Base-by-base conservation (phyloP, 2,113 vertebrate species). In the Lampris megalopsis region DNA sequence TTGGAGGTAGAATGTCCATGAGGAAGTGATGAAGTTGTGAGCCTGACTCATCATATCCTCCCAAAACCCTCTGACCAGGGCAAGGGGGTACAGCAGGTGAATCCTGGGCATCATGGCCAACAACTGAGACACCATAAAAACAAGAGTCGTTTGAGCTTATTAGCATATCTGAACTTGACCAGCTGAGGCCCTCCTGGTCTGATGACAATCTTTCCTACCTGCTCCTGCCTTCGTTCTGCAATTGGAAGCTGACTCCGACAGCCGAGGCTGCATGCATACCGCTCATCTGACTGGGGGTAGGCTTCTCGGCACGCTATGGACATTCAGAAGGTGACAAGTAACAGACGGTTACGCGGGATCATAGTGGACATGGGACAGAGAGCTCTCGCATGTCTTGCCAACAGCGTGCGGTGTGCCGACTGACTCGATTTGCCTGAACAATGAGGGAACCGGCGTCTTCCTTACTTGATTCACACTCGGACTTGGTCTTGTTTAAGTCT, bases 1-100 rank as follows among this genome's bases (percentile, higher is more conserved):
- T 88, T 99, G 98, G 83, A 99, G 95, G 90, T 98, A 99, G 88
- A 99, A 98, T 0, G 97, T 98, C 98, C 98, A 99, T 0, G 97
- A 95, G 24, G 97, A 97, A 1, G 96, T 95, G 82, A 99, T 97
- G 70, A 99, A 96, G 89, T 94, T 97, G 86, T 99, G 97, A 48
- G 98, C 97, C 2, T 97, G 98, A 90, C 92, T 97, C 96, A 99
- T 95, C 78, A 98, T 86, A 71, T 99, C 97, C 60, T 96, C 97
- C 97, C 97, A 99, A 75, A 99, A 95, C 0, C 96, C 97, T 69
- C 94, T 93, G 79, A 98, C 96, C 87, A 99, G 88, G 0, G 95
- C 96, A 71, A 99, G 89, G 42, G 97, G 97, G 86, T 97, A 96
- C 4, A 99, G 95, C 4, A 99, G 87, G 86, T 99, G 98, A 88